phyloP scores from a whole-genome alignment of 2,888 invertebrate species.

The Sussaba pulchella region DNA sequence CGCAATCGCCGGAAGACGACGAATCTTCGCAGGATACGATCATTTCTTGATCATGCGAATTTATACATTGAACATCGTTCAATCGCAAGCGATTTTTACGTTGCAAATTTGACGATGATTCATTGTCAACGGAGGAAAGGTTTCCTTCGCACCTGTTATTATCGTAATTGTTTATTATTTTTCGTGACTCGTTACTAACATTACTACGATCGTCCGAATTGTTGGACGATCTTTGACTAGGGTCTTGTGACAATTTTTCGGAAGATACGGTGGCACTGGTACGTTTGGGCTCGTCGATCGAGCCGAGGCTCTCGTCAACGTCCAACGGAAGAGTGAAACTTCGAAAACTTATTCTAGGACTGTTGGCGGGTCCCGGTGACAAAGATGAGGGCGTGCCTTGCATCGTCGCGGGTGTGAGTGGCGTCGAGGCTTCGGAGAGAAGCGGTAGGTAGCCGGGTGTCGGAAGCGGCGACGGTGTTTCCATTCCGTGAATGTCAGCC shows the following conservation, averaged over 20 bases:
- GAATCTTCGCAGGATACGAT: constrained; percentile 58
- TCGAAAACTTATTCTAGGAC: constrained; percentile 83
- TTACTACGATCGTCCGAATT: constrained; percentile 74
- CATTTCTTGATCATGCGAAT: constrained; percentile 70
- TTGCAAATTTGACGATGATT: constrained; percentile 20
- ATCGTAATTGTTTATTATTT: constrained; percentile 75
- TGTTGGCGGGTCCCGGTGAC: constrained; percentile 79
- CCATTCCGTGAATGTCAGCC: constrained; percentile 83
- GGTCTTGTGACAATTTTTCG: constrained; percentile 76
- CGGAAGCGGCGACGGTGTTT: constrained; percentile 81
- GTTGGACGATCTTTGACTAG: constrained; percentile 80
- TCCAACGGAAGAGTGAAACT: constrained; percentile 82
- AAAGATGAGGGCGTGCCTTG: constrained; percentile 79
- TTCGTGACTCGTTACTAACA: constrained; percentile 73
- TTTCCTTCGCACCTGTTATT: constrained; percentile 61
- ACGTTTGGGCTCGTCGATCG: constrained; percentile 72
- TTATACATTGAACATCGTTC: too few species aligned
- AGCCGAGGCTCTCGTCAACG: constrained; percentile 75
- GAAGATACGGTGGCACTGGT: constrained; percentile 72
- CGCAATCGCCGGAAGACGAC: constrained; percentile 40
- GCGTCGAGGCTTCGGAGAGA: constrained; percentile 82
- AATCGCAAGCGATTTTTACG: too few species aligned
- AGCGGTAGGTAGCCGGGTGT: constrained; percentile 82
- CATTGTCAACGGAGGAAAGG: constrained; percentile 65
- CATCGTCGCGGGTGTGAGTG: constrained; percentile 80